These are phyloP conservation scores for Enoplosus armatus DNA, from an alignment of 2,797 vertebrate species.

Conservation along the genomic window DNA sequence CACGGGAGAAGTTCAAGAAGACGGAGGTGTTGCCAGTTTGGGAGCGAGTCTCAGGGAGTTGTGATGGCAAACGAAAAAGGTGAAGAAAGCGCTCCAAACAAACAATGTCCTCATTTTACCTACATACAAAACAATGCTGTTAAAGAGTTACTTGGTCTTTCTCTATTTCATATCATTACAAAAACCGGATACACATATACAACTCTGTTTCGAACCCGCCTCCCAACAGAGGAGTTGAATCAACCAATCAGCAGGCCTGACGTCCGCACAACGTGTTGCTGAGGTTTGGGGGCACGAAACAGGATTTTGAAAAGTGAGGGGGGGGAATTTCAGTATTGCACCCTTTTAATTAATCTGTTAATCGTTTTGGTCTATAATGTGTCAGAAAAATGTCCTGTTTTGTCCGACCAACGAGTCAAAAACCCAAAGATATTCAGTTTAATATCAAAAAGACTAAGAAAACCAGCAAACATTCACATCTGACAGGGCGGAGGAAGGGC, in stretches of 20 bases:
- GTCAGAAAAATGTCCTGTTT: too few species aligned
- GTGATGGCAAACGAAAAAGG: not conserved
- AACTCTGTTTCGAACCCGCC: too few species aligned
- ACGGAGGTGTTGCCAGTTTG: slow-evolving; percentile 10
- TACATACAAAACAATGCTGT: not conserved
- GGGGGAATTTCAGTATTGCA: too few species aligned
- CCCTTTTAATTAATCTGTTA: too few species aligned
- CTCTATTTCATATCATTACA: not conserved
- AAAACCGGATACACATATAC: not conserved
- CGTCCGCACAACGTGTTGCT: too few species aligned
- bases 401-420: too few species aligned
- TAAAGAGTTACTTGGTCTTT: not conserved
- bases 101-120: not conserved
- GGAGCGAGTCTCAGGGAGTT: not conserved
- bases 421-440: too few species aligned
- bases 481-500: not conserved
- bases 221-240: too few species aligned
- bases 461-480: not conserved
- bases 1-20: slow-evolving; percentile 19
- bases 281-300: too few species aligned
- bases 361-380: too few species aligned
- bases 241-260: too few species aligned
- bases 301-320: too few species aligned
- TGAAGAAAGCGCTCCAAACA: not conserved
- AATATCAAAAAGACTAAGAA: not conserved